A percentile compares a stretch with the other conserved stretches of the same genome.
Evolutionary conservation across 2,888 invertebrate genomes (phyloP).

Genomic region (Parnassius glacialis): DNA sequence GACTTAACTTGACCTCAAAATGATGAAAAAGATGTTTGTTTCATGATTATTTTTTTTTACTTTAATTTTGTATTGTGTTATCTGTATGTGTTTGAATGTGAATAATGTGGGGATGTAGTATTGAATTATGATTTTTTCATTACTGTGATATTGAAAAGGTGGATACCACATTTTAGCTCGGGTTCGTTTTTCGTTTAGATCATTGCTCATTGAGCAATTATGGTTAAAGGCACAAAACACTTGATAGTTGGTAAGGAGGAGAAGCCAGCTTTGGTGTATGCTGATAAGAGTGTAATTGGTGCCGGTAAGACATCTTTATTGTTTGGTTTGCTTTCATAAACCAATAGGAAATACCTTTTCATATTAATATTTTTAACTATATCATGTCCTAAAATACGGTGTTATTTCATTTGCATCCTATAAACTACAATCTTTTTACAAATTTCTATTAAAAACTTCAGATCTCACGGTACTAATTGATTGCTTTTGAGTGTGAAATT

Average conservation of each 20-base stretch:
- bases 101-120: slow-evolving; percentile 47
- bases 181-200: slow-evolving; percentile 49
- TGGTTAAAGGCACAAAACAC: slow-evolving; percentile 65
- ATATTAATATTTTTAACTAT: slow-evolving; percentile 79
- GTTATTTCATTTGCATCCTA: slow-evolving; percentile 75
- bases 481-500: slow-evolving; percentile 67
- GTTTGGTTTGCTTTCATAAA: slow-evolving; percentile 68
- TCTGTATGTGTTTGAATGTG: slow-evolving; percentile 48
- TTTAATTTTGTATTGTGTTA: slow-evolving; percentile 37
- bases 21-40: slow-evolving; percentile 3
- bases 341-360: slow-evolving; percentile 81
- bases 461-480: slow-evolving; percentile 73
- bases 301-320: slow-evolving; percentile 61
- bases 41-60: slow-evolving; percentile 6
- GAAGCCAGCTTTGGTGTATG: slow-evolving; percentile 77
- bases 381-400: slow-evolving; percentile 78
- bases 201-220: slow-evolving; percentile 52
- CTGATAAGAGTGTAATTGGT: slow-evolving; percentile 58
- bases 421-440: slow-evolving; percentile 54
- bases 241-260: slow-evolving; percentile 59
- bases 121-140: slow-evolving; percentile 61
- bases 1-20: slow-evolving; percentile 7
- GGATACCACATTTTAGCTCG: slow-evolving; percentile 55
- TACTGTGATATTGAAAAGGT: slow-evolving; percentile 72
- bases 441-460: slow-evolving; percentile 70